A percentile compares a stretch with the other conserved stretches of the same genome.
Conservation (phyloP, 2,797 vertebrate genomes). For the Xiphorhynchus erythropygius region DNA sequence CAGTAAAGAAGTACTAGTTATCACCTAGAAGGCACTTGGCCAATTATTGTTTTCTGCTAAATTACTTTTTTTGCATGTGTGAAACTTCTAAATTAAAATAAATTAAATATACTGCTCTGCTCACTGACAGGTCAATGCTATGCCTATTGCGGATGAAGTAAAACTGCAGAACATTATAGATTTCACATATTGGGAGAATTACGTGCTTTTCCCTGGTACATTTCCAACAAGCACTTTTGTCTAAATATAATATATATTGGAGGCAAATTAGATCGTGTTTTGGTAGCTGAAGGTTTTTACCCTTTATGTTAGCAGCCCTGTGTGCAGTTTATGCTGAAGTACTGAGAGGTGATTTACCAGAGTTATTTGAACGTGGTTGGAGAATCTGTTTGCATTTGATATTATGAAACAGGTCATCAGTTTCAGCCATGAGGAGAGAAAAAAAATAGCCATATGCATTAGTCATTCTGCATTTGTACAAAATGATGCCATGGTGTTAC, state of each 20-base stretch:
- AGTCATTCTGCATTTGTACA: slow-evolving; percentile 42
- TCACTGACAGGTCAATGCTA: not conserved
- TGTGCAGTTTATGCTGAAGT: slow-evolving; percentile 13
- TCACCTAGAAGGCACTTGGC: not conserved
- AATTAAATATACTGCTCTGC: not conserved
- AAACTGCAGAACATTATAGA: slow-evolving; percentile 36
- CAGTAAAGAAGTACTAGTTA: not conserved
- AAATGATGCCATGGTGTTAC: not conserved
- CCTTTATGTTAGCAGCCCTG: slow-evolving; percentile 19
- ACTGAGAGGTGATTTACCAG: slow-evolving; percentile 3
- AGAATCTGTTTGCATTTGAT: slow-evolving; percentile 65
- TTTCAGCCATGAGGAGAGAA: slow-evolving; percentile 13
- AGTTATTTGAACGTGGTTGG: slow-evolving; percentile 10
- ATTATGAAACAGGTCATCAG: slow-evolving; percentile 57
- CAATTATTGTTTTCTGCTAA: not conserved
- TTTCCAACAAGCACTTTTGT: slow-evolving; percentile 61
- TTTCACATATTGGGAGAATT: slow-evolving; percentile 68
- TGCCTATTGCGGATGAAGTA: not conserved
- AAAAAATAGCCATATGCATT: not conserved
- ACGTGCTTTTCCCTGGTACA: slow-evolving; percentile 34
- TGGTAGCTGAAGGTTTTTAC: slow-evolving; percentile 57
- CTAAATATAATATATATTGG: slow-evolving; percentile 23
- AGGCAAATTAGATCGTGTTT: slow-evolving; percentile 53
- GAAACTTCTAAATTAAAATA: not conserved
- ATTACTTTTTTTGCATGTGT: not conserved